These are phyloP conservation scores for Tachina lurida DNA, from an alignment of 2,888 invertebrate species.

Conservation along the genomic window DNA sequence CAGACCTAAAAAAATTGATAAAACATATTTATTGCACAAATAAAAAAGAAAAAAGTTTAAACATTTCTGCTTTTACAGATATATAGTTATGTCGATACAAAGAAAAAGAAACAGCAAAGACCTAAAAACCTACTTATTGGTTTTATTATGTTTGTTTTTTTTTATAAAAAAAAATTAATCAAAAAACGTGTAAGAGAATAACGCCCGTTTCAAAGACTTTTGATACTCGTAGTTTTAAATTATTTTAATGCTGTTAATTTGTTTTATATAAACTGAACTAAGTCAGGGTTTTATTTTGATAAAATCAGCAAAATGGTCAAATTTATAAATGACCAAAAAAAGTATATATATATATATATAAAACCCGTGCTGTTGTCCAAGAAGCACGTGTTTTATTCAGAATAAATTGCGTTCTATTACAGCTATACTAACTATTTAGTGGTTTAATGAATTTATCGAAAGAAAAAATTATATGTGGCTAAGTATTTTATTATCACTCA, in stretches of 20 bases:
- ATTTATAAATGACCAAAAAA: too few species aligned
- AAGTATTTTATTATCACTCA: too few species aligned
- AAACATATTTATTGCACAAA: constrained; percentile 33
- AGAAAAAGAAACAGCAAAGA: constrained; percentile 51
- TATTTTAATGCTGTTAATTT: not conserved
- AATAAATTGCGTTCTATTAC: too few species aligned
- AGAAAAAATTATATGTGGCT: too few species aligned
- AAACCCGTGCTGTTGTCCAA: not conserved
- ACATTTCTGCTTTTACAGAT: constrained; percentile 10
- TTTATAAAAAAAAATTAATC: not conserved
- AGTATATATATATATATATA: not conserved
- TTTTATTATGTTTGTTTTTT: constrained; percentile 34
- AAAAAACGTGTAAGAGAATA: not conserved
- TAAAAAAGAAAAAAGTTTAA: constrained; percentile 32
- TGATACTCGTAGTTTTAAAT: not conserved
- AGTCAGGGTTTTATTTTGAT: constrained; percentile 7
- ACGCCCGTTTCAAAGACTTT: not conserved
- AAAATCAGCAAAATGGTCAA: not conserved
- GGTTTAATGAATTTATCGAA: too few species aligned
- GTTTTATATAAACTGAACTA: not conserved
- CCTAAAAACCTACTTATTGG: constrained; percentile 69
- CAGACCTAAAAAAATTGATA: constrained; percentile 42
- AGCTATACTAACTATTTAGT: too few species aligned
- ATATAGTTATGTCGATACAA: constrained; percentile 29
- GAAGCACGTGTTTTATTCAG: not conserved